These are phyloP conservation scores for Rhinoraja longicauda DNA, from an alignment of 2,797 vertebrate species.

Conservation along the genomic window DNA sequence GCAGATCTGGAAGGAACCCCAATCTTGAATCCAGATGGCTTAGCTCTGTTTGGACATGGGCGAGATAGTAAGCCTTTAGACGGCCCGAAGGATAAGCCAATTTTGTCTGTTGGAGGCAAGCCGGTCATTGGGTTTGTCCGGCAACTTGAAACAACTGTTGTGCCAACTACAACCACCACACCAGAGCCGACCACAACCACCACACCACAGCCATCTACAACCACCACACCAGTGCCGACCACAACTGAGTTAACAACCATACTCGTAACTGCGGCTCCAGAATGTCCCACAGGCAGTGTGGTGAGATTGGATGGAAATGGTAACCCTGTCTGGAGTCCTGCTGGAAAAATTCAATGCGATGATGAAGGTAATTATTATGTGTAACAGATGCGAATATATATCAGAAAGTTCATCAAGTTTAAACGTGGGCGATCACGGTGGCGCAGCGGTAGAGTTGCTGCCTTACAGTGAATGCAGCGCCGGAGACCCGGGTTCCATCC, in stretches of 20 bases:
- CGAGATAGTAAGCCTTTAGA: conserved; percentile 81
- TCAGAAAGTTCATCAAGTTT: no score
- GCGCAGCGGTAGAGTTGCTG: no score
- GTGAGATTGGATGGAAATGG: conserved; percentile 70
- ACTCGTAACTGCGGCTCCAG: conserved; percentile 57
- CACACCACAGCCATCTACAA: conserved; percentile 64
- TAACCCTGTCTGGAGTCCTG: conserved; percentile 61
- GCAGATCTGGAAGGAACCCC: conserved; percentile 85
- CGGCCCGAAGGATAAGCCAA: conserved; percentile 80
- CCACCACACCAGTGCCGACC: conserved; percentile 62
- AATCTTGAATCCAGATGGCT: conserved; percentile 79
- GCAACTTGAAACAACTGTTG: conserved; percentile 59
- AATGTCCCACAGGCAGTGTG: conserved; percentile 81
- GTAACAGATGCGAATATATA: not conserved
- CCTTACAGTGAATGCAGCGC: no score
- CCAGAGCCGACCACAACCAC: conserved; percentile 51
- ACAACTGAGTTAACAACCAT: conserved; percentile 64
- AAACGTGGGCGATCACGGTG: no score
- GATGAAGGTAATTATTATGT: conserved; percentile 69
- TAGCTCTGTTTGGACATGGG: conserved; percentile 86
- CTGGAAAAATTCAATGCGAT: conserved; percentile 77
- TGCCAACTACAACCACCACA: conserved; percentile 52
- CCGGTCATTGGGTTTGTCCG: conserved; percentile 78
- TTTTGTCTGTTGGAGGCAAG: conserved; percentile 87
- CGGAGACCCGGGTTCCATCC: no score